Conservation (phyloP, 2,797 vertebrate genomes). For the Triplophysa yarkandensis region DNA sequence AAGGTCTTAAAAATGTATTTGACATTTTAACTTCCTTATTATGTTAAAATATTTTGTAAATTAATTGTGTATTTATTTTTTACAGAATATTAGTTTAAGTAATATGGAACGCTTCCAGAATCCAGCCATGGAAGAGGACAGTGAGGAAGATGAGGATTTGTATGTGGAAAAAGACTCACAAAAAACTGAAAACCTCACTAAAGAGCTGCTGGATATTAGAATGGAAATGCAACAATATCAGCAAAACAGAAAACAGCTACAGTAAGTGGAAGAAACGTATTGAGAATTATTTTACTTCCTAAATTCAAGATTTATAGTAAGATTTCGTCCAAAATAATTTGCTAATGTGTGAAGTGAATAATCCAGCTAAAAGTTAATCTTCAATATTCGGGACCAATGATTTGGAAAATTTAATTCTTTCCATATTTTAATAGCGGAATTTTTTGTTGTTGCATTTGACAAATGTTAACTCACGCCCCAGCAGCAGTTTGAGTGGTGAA, state of each 20-base stretch:
- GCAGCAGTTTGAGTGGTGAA: slow-evolving; percentile 5
- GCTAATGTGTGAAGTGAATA: not conserved
- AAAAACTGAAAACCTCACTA: slow-evolving; percentile 65
- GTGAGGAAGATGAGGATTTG: slow-evolving; percentile 31
- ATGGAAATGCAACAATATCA: slow-evolving; percentile 82
- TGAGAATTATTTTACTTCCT: not conserved
- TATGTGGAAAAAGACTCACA: slow-evolving; percentile 39
- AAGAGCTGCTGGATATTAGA: slow-evolving; percentile 81
- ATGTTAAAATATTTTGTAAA: not conserved
- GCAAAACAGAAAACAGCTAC: slow-evolving; percentile 81
- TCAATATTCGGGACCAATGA: not conserved
- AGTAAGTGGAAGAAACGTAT: slow-evolving; percentile 66
- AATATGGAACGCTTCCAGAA: slow-evolving; percentile 1
- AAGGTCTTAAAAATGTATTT: no score
- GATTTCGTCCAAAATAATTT: not conserved
- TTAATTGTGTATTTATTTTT: not conserved
- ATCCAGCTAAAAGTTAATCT: not conserved
- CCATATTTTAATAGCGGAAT: not conserved
- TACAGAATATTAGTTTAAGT: slow-evolving; percentile 14
- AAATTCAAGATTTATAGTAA: not conserved
- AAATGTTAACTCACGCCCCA: not conserved
- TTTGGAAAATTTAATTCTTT: not conserved
- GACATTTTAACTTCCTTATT: not conserved
- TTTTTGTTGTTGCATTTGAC: slow-evolving; percentile 3
- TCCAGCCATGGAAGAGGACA: slow-evolving; percentile 27